phyloP scores from a whole-genome alignment of 2,113 vertebrate genomes.

The Lates calcarifer region DNA sequence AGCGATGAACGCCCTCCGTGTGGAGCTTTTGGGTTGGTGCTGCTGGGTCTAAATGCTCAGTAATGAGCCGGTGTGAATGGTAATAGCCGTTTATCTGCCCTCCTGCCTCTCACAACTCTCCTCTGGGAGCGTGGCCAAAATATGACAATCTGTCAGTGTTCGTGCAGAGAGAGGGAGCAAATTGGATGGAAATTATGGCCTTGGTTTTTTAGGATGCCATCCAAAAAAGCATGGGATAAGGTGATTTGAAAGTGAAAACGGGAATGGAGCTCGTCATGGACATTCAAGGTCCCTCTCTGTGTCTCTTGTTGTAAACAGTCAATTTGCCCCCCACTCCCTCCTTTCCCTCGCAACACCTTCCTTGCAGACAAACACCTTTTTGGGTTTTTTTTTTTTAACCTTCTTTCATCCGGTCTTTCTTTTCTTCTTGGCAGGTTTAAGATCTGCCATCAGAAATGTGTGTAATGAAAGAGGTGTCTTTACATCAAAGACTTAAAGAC shows the following conservation, averaged over 20 bases:
- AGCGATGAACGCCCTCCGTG: slow-evolving; percentile 37
- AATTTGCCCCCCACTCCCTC: slow-evolving; percentile 62
- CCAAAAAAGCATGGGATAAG: slow-evolving; percentile 75
- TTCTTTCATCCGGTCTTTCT: slow-evolving; percentile 47
- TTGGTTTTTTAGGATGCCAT: slow-evolving; percentile 76
- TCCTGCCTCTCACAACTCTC: slow-evolving; percentile 76
- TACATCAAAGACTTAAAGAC: slow-evolving; percentile 39
- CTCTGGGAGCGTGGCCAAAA: slow-evolving; percentile 83
- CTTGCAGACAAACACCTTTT: slow-evolving; percentile 56
- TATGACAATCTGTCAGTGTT: slow-evolving; percentile 84
- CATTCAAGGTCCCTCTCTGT: slow-evolving; percentile 74
- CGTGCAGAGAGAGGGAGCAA: slow-evolving; percentile 75
- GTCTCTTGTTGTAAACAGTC: slow-evolving; percentile 70
- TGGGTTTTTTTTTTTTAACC: no score
- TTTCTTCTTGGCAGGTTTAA: slow-evolving; percentile 54
- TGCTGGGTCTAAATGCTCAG: slow-evolving; percentile 77
- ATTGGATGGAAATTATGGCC: slow-evolving; percentile 83
- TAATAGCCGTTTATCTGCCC: slow-evolving; percentile 82
- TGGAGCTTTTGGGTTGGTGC: slow-evolving; percentile 54
- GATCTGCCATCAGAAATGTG: slow-evolving; percentile 35
- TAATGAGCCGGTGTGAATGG: slow-evolving; percentile 79
- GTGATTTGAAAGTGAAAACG: slow-evolving; percentile 80
- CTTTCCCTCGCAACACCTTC: slow-evolving; percentile 58
- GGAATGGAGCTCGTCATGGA: slow-evolving; percentile 66
- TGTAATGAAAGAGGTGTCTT: slow-evolving; percentile 45